These are phyloP conservation scores for Dasypogon diadema DNA, from an alignment of 2,888 invertebrate genomes.

Conservation along the genomic window DNA sequence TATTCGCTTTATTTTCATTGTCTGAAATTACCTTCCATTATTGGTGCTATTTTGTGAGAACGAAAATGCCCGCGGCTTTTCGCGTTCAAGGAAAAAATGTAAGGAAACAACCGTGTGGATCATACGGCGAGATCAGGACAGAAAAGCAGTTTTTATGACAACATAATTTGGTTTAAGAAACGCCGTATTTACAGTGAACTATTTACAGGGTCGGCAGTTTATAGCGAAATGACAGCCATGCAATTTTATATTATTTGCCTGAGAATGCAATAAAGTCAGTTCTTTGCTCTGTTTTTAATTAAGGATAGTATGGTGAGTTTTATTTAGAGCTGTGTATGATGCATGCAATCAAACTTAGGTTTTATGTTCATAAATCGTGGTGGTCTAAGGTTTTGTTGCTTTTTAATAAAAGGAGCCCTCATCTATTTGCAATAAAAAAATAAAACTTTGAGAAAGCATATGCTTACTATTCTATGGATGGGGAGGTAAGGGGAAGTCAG, in stretches of 20 bases:
- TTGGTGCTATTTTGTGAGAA: conserved; percentile 42
- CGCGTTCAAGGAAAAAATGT: conserved; percentile 16
- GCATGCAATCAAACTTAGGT: too few relatives aligned
- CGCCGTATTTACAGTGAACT: neutral
- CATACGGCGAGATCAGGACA: conserved; percentile 2
- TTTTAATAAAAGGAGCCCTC: too few relatives aligned
- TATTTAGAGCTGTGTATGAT: too few relatives aligned
- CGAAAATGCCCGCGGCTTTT: conserved; percentile 20
- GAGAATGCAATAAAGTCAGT: neutral
- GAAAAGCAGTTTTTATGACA: conserved; percentile 8
- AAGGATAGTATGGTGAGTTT: neutral
- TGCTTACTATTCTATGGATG: too few relatives aligned
- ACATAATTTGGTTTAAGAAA: conserved; percentile 23
- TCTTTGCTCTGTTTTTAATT: neutral
- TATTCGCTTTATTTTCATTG: conserved; percentile 40
- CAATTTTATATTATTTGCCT: neutral
- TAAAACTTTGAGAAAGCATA: too few relatives aligned
- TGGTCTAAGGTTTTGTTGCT: too few relatives aligned
- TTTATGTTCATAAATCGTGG: too few relatives aligned
- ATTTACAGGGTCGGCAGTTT: conserved; percentile 14
- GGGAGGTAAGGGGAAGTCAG: too few relatives aligned
- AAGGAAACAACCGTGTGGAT: neutral
- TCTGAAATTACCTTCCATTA: conserved; percentile 47
- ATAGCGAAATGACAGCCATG: conserved; percentile 13
- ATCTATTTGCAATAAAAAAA: too few relatives aligned